These are phyloP conservation scores for Meteorus sp. DNA, from an alignment of 1,140 invertebrate genomes.

Conservation along the genomic window DNA sequence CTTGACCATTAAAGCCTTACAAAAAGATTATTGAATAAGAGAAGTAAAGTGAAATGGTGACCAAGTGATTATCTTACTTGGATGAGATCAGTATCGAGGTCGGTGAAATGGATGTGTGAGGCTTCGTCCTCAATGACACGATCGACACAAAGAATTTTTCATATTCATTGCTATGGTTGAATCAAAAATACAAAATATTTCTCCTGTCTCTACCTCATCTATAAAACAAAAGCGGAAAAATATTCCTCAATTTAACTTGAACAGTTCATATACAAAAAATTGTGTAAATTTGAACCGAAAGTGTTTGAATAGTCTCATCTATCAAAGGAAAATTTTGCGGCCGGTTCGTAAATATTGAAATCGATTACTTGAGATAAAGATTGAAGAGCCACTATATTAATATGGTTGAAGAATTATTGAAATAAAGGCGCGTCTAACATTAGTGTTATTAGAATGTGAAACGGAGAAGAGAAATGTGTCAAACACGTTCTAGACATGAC, in stretches of 20 bases:
- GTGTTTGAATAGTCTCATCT: no score
- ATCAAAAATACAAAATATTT: no score
- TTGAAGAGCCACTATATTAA: background rate
- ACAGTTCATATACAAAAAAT: no score
- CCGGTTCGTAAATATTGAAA: background rate
- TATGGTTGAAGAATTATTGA: background rate
- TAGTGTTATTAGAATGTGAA: background rate
- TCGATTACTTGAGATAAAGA: background rate
- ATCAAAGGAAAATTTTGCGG: background rate
- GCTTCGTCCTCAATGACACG: background rate
- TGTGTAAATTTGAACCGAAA: no score
- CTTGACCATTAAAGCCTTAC: background rate
- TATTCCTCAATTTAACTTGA: no score
- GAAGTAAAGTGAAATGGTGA: background rate
- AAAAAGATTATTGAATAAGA: background rate
- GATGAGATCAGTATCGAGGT: slow-evolving; percentile 9
- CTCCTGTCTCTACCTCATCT: no score
- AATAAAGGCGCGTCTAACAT: background rate
- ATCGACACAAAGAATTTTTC: no score
- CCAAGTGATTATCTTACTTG: background rate
- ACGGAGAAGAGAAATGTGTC: background rate
- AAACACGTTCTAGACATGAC: background rate
- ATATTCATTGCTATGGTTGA: no score
- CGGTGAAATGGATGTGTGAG: background rate
- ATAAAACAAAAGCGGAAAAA: no score